Percentiles rank a stretch among this genome's conserved stretches.
phyloP scores from a whole-genome alignment of 2,797 vertebrate species.

The Chlorospingus semifuscus region DNA sequence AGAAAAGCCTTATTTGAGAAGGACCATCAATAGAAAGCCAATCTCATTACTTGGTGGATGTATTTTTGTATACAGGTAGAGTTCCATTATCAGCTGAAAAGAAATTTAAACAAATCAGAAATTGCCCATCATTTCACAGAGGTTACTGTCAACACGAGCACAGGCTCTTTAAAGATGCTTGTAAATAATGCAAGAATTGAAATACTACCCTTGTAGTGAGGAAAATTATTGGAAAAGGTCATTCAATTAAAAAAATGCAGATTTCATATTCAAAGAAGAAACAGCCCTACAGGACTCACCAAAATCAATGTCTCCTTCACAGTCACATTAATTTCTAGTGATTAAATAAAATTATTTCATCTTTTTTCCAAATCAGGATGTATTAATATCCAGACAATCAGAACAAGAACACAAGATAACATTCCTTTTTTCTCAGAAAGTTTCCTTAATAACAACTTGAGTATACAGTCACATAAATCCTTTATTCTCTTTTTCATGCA shows the following conservation, averaged over 20 bases:
- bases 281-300: accelerated
- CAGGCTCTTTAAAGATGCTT: background rate
- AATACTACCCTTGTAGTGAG: background rate
- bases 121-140: background rate
- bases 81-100: background rate
- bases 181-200: background rate
- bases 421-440: background rate
- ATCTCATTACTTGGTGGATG: background rate
- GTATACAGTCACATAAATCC: background rate
- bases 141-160: background rate
- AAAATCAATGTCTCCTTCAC: background rate
- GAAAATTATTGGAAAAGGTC: background rate
- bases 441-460: background rate
- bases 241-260: background rate
- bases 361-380: background rate
- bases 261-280: background rate
- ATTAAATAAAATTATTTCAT: background rate
- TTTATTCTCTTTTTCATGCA: background rate
- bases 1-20: background rate
- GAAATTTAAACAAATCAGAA: background rate
- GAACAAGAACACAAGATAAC: background rate
- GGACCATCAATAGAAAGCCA: background rate
- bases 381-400: background rate
- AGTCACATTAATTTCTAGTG: background rate
- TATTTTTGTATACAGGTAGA: background rate